Evolutionary conservation across 2,113 vertebrate species (phyloP).

Genomic region (Rhea pennata): DNA sequence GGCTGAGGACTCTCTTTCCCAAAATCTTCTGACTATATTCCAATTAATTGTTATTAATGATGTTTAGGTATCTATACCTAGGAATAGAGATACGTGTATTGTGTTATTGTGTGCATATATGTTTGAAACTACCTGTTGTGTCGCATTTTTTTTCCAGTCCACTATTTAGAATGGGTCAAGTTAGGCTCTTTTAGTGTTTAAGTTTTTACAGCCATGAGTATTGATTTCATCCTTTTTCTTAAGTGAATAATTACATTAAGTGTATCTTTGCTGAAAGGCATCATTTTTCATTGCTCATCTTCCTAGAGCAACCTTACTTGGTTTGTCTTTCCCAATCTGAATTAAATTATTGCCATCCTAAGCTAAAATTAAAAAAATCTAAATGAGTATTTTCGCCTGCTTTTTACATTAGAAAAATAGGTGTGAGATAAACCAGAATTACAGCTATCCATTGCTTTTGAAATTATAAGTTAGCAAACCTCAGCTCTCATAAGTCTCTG

Average conservation of each 20-base stretch:
- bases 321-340: not conserved
- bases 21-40: not conserved
- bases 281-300: conserved; percentile 38
- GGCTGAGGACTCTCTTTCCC: not conserved
- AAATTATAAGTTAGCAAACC: not conserved
- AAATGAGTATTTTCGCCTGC: not conserved
- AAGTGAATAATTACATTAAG: conserved; percentile 24
- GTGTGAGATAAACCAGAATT: not conserved
- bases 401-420: not conserved
- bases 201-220: conserved; percentile 3
- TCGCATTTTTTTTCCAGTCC: not conserved
- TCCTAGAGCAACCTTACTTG: not conserved
- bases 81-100: not conserved
- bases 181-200: not conserved
- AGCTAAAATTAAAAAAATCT: not conserved
- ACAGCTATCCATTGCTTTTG: not conserved
- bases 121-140: not conserved
- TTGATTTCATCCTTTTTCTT: conserved; percentile 25
- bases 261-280: not conserved
- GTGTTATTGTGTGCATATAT: not conserved
- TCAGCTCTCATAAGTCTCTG: not conserved
- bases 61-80: not conserved
- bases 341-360: not conserved
- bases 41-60: not conserved
- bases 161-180: not conserved